Evolutionary conservation across 2,113 vertebrate genomes (phyloP).

Genomic region (Noturus placidus): DNA sequence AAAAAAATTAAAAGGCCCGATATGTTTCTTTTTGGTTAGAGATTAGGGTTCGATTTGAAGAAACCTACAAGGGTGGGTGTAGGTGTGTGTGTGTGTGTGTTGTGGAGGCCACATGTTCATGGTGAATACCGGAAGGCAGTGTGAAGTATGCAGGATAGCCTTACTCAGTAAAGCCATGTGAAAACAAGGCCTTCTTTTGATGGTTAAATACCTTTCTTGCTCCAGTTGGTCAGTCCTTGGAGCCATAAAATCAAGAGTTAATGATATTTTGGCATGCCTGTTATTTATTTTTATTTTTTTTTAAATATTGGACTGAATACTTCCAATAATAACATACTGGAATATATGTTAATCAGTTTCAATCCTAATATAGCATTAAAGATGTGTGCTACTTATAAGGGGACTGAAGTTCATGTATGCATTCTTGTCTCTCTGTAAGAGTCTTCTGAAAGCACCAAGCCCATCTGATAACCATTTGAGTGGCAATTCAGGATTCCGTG

Average conservation of each 20-base stretch:
- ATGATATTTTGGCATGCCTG: not conserved
- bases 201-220: constrained; percentile 63
- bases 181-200: constrained; percentile 70
- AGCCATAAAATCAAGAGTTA: constrained; percentile 51
- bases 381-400: constrained; percentile 1
- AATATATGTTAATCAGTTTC: not conserved
- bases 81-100: constrained; percentile 4
- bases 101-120: constrained; percentile 62
- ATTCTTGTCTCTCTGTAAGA: constrained; percentile 13
- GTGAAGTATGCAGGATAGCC: constrained; percentile 68
- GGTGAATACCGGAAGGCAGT: constrained; percentile 71
- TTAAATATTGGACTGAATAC: not conserved
- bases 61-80: not conserved
- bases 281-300: not conserved
- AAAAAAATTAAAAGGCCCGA: not conserved
- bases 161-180: constrained; percentile 49
- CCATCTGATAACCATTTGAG: constrained; percentile 60
- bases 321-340: constrained; percentile 1
- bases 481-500: constrained; percentile 7
- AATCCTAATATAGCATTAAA: not conserved
- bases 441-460: constrained; percentile 50
- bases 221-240: constrained; percentile 50
- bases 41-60: not conserved
- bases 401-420: constrained; percentile 12
- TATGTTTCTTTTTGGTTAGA: not conserved